Conservation (phyloP, 2,888 invertebrate species). For the Dysmachus trigonus region DNA sequence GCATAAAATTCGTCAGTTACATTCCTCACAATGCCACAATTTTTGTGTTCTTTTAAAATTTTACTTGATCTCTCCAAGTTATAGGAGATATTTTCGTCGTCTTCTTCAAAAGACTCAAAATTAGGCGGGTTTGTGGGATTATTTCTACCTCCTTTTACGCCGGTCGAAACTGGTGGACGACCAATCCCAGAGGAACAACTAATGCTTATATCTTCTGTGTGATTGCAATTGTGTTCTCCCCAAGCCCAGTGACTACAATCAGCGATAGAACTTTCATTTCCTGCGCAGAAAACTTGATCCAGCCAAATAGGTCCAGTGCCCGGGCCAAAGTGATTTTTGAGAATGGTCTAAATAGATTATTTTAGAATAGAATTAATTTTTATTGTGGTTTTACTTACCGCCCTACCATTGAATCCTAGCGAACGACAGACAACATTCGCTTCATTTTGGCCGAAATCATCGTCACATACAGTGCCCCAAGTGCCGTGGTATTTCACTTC, state of each 20-base stretch:
- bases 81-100: slow-evolving; percentile 56
- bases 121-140: neutral
- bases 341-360: slow-evolving; percentile 54
- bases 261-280: slow-evolving; percentile 72
- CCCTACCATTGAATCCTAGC: slow-evolving; percentile 68
- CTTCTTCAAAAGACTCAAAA: slow-evolving; percentile 1
- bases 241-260: slow-evolving; percentile 73
- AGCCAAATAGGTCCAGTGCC: slow-evolving; percentile 76
- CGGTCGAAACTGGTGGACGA: slow-evolving; percentile 38
- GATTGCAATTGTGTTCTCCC: slow-evolving; percentile 77
- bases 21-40: slow-evolving; percentile 67
- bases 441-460: slow-evolving; percentile 74
- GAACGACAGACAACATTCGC: slow-evolving; percentile 72
- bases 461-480: slow-evolving; percentile 84
- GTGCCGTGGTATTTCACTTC: slow-evolving; percentile 75
- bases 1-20: slow-evolving; percentile 61
- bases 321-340: slow-evolving; percentile 60
- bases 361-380: neutral
- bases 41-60: slow-evolving; percentile 58
- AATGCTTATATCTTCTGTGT: slow-evolving; percentile 77
- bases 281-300: slow-evolving; percentile 74
- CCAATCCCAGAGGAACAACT: slow-evolving; percentile 56
- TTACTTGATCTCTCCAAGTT: slow-evolving; percentile 59
- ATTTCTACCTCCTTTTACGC: neutral
- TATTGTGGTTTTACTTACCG: slow-evolving; percentile 54